These are phyloP conservation scores for Drosophila meridionalis DNA, from an alignment of 2,888 invertebrate genomes.

Conservation along the genomic window DNA sequence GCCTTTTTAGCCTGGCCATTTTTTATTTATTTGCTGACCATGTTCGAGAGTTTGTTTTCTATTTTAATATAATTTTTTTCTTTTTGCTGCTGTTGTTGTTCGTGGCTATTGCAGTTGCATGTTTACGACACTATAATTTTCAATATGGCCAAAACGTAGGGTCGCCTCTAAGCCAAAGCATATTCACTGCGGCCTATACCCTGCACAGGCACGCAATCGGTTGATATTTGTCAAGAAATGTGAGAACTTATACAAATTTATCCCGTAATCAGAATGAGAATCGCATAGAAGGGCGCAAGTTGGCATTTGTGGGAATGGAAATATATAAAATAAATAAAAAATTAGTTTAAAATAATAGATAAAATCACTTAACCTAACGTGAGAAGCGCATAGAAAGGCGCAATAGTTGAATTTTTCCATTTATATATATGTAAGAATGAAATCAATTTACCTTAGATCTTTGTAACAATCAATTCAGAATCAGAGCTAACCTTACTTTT, in stretches of 20 bases:
- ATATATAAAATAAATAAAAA: not conserved
- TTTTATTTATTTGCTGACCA: conserved; percentile 58
- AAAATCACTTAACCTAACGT: not conserved
- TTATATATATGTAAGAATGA: not conserved
- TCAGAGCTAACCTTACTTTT: not conserved
- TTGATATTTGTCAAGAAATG: not conserved
- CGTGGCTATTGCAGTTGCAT: conserved; percentile 64
- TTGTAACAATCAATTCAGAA: no score
- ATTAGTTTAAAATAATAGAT: not conserved
- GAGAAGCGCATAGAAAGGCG: not conserved
- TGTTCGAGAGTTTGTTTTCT: conserved; percentile 61
- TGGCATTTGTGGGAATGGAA: not conserved
- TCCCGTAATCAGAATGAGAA: not conserved
- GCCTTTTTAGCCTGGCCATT: conserved; percentile 25
- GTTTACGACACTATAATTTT: conserved; percentile 75
- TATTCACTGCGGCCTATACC: conserved; percentile 20
- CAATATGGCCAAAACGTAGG: conserved; percentile 54
- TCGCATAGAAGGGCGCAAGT: not conserved
- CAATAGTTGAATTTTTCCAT: no score
- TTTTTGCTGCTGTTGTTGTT: conserved; percentile 31
- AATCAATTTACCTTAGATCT: not conserved
- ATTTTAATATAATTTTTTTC: conserved; percentile 62
- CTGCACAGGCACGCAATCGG: not conserved
- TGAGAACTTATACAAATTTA: not conserved
- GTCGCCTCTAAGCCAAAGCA: conserved; percentile 4